phyloP scores from a whole-genome alignment of 1,140 invertebrate genomes.

The Drosophila funebris region DNA sequence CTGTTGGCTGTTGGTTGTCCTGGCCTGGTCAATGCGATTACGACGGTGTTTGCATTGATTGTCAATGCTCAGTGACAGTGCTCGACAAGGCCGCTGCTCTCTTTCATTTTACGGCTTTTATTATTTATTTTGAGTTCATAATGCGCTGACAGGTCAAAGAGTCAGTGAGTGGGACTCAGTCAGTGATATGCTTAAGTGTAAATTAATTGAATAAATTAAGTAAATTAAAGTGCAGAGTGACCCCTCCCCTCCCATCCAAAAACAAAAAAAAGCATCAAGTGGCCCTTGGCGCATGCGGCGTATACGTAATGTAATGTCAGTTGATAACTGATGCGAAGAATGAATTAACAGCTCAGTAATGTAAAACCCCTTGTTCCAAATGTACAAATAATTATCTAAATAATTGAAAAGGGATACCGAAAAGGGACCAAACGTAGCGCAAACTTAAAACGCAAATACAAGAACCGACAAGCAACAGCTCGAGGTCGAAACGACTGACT shows the following conservation, averaged over 20 bases:
- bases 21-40: conserved; percentile 72
- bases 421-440: conserved; percentile 25
- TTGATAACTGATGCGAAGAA: conserved; percentile 49
- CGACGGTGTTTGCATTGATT: conserved; percentile 73
- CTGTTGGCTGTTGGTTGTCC: not conserved
- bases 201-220: conserved; percentile 82
- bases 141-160: conserved; percentile 53
- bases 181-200: conserved; percentile 65
- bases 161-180: not conserved
- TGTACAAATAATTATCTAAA: conserved; percentile 78
- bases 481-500: not conserved
- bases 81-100: no score
- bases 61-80: conserved; percentile 59
- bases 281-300: conserved; percentile 32
- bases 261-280: conserved; percentile 20
- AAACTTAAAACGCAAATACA: conserved; percentile 19
- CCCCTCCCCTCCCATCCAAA: not conserved
- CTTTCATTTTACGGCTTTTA: conserved; percentile 39
- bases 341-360: conserved; percentile 20
- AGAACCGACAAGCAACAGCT: conserved; percentile 3
- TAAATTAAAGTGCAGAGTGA: conserved; percentile 40
- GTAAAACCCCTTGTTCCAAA: conserved; percentile 16
- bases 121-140: conserved; percentile 67
- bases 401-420: conserved; percentile 71
- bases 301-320: conserved; percentile 59